Percentiles rank a stretch among this genome's conserved stretches.
These are phyloP conservation scores for Zygothrica quintamaculata DNA, from an alignment of 2,888 invertebrate species.

Conservation along the genomic window DNA sequence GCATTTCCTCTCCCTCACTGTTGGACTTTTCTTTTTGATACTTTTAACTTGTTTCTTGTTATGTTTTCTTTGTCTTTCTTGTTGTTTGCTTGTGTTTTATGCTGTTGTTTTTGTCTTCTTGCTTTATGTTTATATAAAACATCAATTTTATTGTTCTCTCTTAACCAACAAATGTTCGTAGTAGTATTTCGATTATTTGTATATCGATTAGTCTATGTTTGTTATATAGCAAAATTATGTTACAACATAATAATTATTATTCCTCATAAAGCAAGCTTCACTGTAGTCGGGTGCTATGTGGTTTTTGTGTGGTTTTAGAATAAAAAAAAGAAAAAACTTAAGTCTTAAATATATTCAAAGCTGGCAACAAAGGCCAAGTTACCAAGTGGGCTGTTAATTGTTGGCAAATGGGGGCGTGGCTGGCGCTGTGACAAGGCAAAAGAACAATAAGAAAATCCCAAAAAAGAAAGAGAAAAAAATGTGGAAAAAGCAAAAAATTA, in stretches of 20 bases:
- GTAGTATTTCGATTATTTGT: no score
- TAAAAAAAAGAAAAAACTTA: slow-evolving; percentile 2
- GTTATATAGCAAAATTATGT: no score
- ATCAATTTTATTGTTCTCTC: slow-evolving; percentile 46
- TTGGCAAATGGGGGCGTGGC: slow-evolving; percentile 14
- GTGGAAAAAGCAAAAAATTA: neutral
- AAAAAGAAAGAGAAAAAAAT: slow-evolving; percentile 14
- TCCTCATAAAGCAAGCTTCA: neutral
- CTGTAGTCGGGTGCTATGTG: slow-evolving; percentile 7
- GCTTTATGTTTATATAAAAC: slow-evolving; percentile 38
- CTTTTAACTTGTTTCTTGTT: neutral
- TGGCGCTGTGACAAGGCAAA: slow-evolving; percentile 11
- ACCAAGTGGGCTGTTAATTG: neutral
- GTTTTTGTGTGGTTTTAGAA: slow-evolving; percentile 9
- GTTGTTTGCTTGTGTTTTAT: neutral
- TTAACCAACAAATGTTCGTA: neutral
- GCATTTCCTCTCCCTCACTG: neutral
- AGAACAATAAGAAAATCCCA: slow-evolving; percentile 5
- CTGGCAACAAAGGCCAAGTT: slow-evolving; percentile 32
- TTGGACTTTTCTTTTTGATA: neutral
- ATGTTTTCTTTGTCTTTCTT: neutral
- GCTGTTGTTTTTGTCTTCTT: slow-evolving; percentile 5
- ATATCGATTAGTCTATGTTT: neutral
- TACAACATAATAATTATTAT: no score
- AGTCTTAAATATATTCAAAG: slow-evolving; percentile 22